Base-by-base conservation (phyloP, 2,888 invertebrate species). In the Latrodectus elegans region DNA sequence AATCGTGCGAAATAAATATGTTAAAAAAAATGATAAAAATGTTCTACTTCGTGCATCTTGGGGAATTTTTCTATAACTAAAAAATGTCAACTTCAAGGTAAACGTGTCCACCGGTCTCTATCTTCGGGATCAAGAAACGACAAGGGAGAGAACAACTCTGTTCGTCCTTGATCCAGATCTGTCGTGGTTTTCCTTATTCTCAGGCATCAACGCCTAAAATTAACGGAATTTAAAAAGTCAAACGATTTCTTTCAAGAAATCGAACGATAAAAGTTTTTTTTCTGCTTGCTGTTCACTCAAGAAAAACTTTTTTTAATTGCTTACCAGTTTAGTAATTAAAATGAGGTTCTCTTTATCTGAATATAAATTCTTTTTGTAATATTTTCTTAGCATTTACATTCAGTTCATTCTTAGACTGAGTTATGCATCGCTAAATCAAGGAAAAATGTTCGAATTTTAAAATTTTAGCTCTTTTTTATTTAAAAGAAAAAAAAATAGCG, bases 51-150 rank as follows among this genome's bases (percentile, higher is more conserved):
- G 71, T 80, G 79, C 60, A 49, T 60, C 71, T 38, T 0, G 52
- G 60, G 11, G 6, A 51, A 64, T 72, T 72, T 80, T 72, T 71
- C 60, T 72, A 64, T 55, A 22, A 22, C 10, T 76, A 71, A 80
- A 80, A 80, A 80, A 80, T 80, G 79, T 80, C 72, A 71, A 68
- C 79, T 71, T 72, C 79, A 80, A 80, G 79, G 79, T 71, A 51
- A 80, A 80, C 79, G 38, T 80, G 79, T 80, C 60, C 60, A 72
- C 49, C 71, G n/a, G 67, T 53, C 67, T 70, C 49, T 55, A 55
- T n/a, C 79, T n/a, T 38, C 38, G 17, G 65, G 51, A 71, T 70
- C 55, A 79, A 79, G 10, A 72, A 49, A 76, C 79, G 79, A 80
- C 60, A 64, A 64, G 71, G 55, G 38, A 17, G 72, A 38, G n/a